phyloP scores from a whole-genome alignment of 2,888 invertebrate genomes.

The Microplitis deprimator region DNA sequence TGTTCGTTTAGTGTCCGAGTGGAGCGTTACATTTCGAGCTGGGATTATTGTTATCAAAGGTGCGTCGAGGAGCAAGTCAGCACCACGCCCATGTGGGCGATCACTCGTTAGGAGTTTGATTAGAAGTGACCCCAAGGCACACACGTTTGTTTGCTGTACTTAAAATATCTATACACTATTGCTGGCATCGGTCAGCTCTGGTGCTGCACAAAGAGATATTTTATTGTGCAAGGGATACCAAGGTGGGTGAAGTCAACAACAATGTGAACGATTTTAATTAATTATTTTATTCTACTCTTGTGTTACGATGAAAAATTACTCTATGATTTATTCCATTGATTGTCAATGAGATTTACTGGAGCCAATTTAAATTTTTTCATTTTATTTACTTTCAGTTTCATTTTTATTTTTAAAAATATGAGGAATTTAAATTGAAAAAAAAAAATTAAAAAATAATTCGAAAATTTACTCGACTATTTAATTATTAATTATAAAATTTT shows the following conservation, averaged over 20 bases:
- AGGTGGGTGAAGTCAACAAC: conserved; percentile 29
- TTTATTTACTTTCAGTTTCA: not conserved
- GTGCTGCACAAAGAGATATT: not conserved
- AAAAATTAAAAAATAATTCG: no score
- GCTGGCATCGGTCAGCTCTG: not conserved
- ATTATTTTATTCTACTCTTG: not conserved
- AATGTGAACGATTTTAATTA: conserved; percentile 13
- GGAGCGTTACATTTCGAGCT: conserved; percentile 26
- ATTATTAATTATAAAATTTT: no score
- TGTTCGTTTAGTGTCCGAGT: conserved; percentile 23
- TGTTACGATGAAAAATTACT: not conserved
- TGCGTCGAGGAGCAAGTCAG: conserved; percentile 39
- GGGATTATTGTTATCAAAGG: conserved; percentile 33
- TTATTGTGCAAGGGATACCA: not conserved
- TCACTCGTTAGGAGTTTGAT: conserved; percentile 46
- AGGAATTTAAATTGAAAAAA: no score
- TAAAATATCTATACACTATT: not conserved
- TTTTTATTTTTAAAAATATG: no score
- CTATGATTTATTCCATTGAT: not conserved
- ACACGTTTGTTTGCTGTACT: not conserved
- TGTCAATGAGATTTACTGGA: not conserved
- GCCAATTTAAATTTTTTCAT: not conserved
- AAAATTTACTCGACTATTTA: no score
- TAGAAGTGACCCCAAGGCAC: conserved; percentile 41
- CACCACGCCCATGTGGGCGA: conserved; percentile 45